Evolutionary conservation across 2,113 vertebrate species (phyloP), one percentile per base, ranked within the genome.

Genomic region (Chlorodrepanis virens): DNA sequence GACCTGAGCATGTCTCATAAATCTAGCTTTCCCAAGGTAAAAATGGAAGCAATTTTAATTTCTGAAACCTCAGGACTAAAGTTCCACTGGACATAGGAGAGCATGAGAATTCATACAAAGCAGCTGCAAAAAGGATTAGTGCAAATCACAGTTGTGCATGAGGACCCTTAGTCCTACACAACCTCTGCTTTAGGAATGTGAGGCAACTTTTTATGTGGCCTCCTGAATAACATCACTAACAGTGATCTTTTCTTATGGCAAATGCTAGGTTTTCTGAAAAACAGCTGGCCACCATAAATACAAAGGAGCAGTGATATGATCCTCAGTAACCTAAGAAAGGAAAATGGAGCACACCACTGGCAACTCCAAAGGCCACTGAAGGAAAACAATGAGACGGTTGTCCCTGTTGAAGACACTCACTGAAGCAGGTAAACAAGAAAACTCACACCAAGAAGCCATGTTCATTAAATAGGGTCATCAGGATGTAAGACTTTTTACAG

Each of bases 401-500:
- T 29, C 16, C n/a, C 19, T 52, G 12, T 11, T 24, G 29, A 80
- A 37, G 49, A 77, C 6, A 83, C 1, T 4, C 29, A 87, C 11
- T 0, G 1, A 87, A 15, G 28, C 6, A 40, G 5, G 2, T 10
- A 78, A 88, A 78, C 12, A 56, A 31, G 37, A 29, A 45, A 88
- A 79, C 10, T 37, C 23, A 60, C 14, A 9, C 50, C 47, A 16
- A 21, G n/a, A 81, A 84, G 42, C 52, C 37, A 44, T 6, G 12
- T 3, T n/a, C 22, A 44, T 40, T 45, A 85, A 70, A 79, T 7
- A 21, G 23, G 4, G 29, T 50, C 22, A 80, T 16, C 3, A 0
- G 21, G 9, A 4, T 39, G 22, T 1, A 64, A 23, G 4, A 23
- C 3, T 35, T 63, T 24, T 3, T 31, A 40, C 0, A 0, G 10